phyloP scores from a whole-genome alignment of 2,113 vertebrate species.

The Ceuthmochares aereus region DNA sequence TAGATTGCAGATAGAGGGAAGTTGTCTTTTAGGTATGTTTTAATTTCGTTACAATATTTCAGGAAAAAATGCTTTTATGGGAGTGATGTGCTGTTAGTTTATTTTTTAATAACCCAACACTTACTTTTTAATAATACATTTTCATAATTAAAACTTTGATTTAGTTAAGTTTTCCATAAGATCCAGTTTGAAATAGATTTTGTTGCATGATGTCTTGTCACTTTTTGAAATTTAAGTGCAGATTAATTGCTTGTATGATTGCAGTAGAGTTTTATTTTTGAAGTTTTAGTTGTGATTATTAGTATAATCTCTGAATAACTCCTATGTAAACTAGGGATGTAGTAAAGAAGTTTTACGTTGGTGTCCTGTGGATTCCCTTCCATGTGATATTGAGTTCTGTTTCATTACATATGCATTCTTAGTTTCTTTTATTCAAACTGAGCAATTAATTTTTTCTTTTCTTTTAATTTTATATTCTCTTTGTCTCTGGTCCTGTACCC shows the following conservation, averaged over 20 bases:
- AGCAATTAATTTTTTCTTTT: neutral
- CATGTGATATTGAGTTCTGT: neutral
- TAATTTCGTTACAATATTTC: neutral
- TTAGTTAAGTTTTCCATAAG: neutral
- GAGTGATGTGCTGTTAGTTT: neutral
- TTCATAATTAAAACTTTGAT: neutral
- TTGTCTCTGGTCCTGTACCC: neutral
- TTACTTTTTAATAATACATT: neutral
- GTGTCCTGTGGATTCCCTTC: neutral
- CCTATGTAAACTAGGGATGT: neutral
- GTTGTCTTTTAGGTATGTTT: neutral
- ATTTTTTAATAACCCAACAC: neutral
- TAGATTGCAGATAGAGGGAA: neutral
- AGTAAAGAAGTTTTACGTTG: neutral
- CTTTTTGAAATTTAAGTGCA: neutral
- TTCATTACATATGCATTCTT: neutral
- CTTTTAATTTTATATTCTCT: neutral
- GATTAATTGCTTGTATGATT: neutral
- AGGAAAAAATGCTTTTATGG: neutral
- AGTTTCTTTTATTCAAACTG: neutral
- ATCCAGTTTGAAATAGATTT: neutral
- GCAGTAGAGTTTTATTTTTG: neutral
- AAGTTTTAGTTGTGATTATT: neutral
- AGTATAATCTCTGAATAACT: neutral
- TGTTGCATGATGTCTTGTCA: neutral